Evolutionary conservation across 2,797 vertebrate species (phyloP), one percentile per base, ranked within the genome.

Genomic region (Neosilurus hyrtlii): DNA sequence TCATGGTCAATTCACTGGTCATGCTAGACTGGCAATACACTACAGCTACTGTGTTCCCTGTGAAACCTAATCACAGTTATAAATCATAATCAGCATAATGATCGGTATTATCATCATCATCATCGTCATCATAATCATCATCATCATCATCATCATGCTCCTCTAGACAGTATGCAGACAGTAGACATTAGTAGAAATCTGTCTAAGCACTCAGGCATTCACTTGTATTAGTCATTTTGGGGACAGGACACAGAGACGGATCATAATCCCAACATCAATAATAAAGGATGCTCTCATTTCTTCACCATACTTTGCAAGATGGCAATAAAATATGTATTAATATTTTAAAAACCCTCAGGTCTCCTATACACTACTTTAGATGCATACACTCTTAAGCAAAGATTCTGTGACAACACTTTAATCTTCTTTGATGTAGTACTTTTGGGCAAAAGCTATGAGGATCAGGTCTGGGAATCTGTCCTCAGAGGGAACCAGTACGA

Each of bases 1-100:
- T 61, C 12, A 76, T 30, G 30, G 30, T 16, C 22, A 62, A 62
- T 51, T 35, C 81, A 14, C 67, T 12, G 30, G 49, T 16, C 22
- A 59, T 63, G 30, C 7, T 43, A 24, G 22, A 43, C 67, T 74
- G 54, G 35, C n/a, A 35, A 61, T 6, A 59, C 37, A 61, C 43
- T 30, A 24, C 54, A 71, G 57, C 24, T 43, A 54, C 70, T 77
- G 71, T 75, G 72, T 43, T 35, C 52, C 24, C 43, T 43, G 43
- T 57, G 15, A 82, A 70, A 78, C 24, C 57, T 26, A 78, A 78
- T 78, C 18, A 35, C 52, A 35, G 54, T 62, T 80, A 63, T 84
- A 65, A 81, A 80, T 68, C 63, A 80, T 75, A 5, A 67, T 59
- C 61, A 84, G 43, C 12, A 9, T 43, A 2, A 66, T 61, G 54